Percentiles rank a stretch among this genome's conserved stretches.
These are phyloP conservation scores for Zaprionus ornatus DNA, from an alignment of 1,140 invertebrate species.

Conservation along the genomic window DNA sequence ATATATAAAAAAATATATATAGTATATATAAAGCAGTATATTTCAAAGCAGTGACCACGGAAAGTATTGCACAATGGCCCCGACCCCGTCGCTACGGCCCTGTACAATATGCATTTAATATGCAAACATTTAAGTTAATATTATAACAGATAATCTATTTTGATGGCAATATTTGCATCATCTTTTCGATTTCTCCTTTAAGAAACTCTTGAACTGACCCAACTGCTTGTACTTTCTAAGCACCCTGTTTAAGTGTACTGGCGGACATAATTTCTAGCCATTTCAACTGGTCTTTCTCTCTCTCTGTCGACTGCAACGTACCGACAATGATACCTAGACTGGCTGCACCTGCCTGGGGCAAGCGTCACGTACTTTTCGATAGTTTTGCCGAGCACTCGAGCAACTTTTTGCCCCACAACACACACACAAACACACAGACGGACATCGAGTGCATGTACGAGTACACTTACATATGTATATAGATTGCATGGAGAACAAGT, in stretches of 20 bases:
- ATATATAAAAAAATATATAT: no score
- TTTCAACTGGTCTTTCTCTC: constrained; percentile 61
- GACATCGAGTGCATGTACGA: not conserved
- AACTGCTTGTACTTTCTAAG: not conserved
- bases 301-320: constrained; percentile 40
- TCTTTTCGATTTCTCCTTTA: no score
- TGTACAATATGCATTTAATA: no score
- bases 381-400: constrained; percentile 62
- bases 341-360: constrained; percentile 58
- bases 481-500: constrained; percentile 10
- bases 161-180: no score
- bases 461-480: constrained; percentile 1
- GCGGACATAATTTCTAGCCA: constrained; percentile 60
- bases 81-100: no score
- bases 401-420: constrained; percentile 43
- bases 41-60: no score
- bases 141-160: no score
- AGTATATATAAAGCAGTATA: no score
- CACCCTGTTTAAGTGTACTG: constrained; percentile 13
- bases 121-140: no score
- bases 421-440: not conserved
- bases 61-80: no score
- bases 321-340: constrained; percentile 67
- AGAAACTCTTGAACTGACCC: constrained; percentile 16
- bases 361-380: constrained; percentile 60